Conservation (phyloP, 2,113 vertebrate genomes). For the Poeciliopsis turrubarensis region DNA sequence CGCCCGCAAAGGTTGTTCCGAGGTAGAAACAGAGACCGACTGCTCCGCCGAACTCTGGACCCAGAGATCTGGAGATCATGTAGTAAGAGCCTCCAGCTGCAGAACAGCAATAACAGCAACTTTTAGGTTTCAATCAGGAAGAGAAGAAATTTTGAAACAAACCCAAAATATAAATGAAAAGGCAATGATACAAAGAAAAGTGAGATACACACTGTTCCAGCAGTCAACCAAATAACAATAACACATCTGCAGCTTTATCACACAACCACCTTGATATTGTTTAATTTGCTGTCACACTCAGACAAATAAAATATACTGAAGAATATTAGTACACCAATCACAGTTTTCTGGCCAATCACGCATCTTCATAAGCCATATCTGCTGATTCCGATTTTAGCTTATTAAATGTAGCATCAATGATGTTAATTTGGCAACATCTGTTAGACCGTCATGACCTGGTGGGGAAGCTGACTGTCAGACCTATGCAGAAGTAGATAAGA, state of each 20-base stretch:
- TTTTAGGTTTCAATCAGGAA: neutral
- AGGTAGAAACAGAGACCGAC: conserved; percentile 85
- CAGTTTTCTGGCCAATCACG: too few species aligned
- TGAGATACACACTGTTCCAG: neutral
- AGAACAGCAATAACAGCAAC: neutral
- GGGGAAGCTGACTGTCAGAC: too few species aligned
- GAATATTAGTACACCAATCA: too few species aligned
- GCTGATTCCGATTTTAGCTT: too few species aligned
- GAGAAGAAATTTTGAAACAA: neutral
- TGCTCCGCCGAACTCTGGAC: conserved; percentile 84
- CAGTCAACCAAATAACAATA: neutral
- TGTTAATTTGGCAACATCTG: too few species aligned
- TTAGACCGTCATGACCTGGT: too few species aligned
- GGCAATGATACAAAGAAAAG: neutral
- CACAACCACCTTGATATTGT: too few species aligned
- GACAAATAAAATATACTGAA: too few species aligned
- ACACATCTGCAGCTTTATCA: neutral
- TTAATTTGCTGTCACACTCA: too few species aligned
- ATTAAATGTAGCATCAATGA: too few species aligned
- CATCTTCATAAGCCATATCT: too few species aligned
- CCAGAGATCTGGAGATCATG: conserved; percentile 85
- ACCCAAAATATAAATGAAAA: neutral
- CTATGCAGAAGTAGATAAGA: too few species aligned
- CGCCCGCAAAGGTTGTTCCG: conserved; percentile 84
- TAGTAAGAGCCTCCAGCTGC: conserved; percentile 85